Evolutionary conservation across 2,888 invertebrate genomes (phyloP), one percentile per base, ranked within the genome.

Genomic region (Taenaris catops): DNA sequence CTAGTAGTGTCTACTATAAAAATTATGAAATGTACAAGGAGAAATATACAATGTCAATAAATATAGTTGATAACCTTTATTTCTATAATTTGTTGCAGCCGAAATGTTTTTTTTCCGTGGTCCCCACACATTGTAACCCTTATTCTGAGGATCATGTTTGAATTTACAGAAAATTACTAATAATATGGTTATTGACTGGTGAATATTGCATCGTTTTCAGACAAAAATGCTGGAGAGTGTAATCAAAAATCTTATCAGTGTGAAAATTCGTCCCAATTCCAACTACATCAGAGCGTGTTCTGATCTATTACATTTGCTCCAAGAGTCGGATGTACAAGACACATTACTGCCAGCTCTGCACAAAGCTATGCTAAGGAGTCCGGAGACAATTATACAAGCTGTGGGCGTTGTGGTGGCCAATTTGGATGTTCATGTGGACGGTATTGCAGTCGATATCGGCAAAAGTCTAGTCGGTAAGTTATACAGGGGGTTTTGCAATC

Each of bases 311-410:
- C 88, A 83, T 7, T 79, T 89, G 35, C 68, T 94, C 6, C 86
- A 79, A 8, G 86, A 89, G 41, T 87, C 88, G 0, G 94, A 94
- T 31, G 95, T 97, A 53, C 91, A 93, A 56, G 89, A 88, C 25
- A 81, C 81, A 3, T 69, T 98, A 23, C 80, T 97, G 41, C 97
- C 98, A 0, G 93, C 96, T 1, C 81, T 97, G 34, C 95, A 96
- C 67, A 96, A 97, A 67, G 92, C 96, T 8, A 93, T 98, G 91
- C 84, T 99, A 12, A 87, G 99, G 29, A 97, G 95, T 76, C 98
- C 99, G 0, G 99, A 99, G 88, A 91, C 96, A 32, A 93, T 95
- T 44, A 88, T 97, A 8, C 91, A 94, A 65, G 91, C 92, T 8
- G 93, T 97, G 18, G 94, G 94, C 0, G 88, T 92, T 26, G 91